phyloP scores from a whole-genome alignment of 2,888 invertebrate species.

The Drosophila melanosoma region DNA sequence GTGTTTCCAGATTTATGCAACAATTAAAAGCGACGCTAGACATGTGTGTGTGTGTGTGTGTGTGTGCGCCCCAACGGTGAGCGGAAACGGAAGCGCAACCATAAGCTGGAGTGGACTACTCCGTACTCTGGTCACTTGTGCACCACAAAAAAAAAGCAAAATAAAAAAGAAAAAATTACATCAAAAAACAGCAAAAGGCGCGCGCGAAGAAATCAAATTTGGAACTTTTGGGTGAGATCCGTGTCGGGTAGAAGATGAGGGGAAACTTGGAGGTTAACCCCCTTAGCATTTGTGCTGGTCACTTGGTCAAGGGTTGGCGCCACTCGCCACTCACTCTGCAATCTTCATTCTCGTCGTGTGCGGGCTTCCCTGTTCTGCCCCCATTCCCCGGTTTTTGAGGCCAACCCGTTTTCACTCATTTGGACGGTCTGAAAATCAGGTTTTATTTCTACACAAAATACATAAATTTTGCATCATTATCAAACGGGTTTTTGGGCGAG shows the following conservation, averaged over 20 bases:
- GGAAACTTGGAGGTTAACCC: conserved; percentile 46
- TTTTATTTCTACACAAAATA: conserved; percentile 83
- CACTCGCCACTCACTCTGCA: conserved; percentile 12
- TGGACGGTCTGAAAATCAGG: conserved; percentile 73
- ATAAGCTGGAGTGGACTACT: conserved; percentile 27
- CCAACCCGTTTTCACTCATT: conserved; percentile 67
- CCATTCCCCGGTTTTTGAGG: not conserved
- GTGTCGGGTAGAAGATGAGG: not conserved
- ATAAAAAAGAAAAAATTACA: not conserved
- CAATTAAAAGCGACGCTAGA: conserved; percentile 67
- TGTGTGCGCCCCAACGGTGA: conserved; percentile 31
- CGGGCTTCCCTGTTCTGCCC: not conserved
- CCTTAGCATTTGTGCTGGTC: conserved; percentile 45
- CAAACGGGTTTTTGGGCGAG: conserved; percentile 60
- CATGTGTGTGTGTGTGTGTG: conserved; percentile 15
- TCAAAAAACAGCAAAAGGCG: not conserved
- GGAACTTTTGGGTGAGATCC: not conserved
- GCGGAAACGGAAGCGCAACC: conserved; percentile 67
- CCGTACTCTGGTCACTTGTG: conserved; percentile 40
- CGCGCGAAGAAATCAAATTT: conserved; percentile 14
- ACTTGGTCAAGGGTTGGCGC: conserved; percentile 62
- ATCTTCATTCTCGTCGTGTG: not conserved
- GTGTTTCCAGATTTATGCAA: conserved; percentile 70
- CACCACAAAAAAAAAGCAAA: not conserved
- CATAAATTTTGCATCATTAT: conserved; percentile 83